phyloP scores from a whole-genome alignment of 2,113 vertebrate species.

The Serinus canaria region DNA sequence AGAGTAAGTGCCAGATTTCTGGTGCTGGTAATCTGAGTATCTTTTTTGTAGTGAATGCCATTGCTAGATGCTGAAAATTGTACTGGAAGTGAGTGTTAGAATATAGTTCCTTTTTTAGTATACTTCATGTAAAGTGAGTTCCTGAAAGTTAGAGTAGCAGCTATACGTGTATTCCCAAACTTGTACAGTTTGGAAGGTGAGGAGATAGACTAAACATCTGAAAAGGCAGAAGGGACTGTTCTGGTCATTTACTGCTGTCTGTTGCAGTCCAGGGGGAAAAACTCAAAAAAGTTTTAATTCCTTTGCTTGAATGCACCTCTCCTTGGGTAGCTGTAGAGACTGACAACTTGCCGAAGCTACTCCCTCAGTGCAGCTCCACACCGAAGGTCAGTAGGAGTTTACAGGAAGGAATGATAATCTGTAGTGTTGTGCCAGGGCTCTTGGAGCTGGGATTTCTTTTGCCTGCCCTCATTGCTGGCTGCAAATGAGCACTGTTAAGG shows the following conservation, averaged over 20 bases:
- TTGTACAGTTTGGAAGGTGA: not conserved
- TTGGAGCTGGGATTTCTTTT: not conserved
- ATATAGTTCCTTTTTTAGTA: not conserved
- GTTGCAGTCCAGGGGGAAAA: not conserved
- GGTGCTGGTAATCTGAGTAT: not conserved
- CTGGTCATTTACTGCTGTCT: not conserved
- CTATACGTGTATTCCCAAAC: not conserved
- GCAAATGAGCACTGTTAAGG: not conserved
- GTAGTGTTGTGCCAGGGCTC: not conserved
- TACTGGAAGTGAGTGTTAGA: not conserved
- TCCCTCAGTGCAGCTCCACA: not conserved
- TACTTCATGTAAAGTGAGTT: not conserved
- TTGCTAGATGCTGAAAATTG: not conserved
- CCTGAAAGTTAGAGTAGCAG: not conserved
- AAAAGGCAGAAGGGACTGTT: not conserved
- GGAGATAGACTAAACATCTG: not conserved
- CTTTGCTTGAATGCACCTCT: not conserved
- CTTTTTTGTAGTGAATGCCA: not conserved
- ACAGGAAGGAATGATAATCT: not conserved
- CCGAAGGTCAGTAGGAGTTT: not conserved
- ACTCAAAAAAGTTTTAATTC: not conserved
- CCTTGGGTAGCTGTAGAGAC: not conserved
- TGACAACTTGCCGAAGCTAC: not conserved
- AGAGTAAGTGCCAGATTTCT: not conserved
- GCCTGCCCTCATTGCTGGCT: not conserved